These are phyloP conservation scores for Mallotus villosus DNA, from an alignment of 2,797 vertebrate species.

Conservation along the genomic window DNA sequence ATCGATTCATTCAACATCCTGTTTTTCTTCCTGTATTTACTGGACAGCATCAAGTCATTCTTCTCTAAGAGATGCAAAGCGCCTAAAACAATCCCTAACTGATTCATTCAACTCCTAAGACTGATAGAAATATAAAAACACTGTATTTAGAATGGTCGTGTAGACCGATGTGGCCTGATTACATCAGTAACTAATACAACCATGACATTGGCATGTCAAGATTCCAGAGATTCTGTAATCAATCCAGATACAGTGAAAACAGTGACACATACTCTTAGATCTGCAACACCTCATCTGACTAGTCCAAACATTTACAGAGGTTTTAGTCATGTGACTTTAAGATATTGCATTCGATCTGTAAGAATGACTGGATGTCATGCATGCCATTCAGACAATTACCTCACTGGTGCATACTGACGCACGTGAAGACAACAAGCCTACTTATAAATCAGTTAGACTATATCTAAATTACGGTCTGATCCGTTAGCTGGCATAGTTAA, in stretches of 20 bases:
- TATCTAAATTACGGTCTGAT: neutral
- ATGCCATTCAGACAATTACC: neutral
- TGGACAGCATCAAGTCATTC: constrained; percentile 62
- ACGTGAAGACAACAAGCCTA: too few relatives aligned
- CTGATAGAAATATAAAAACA: neutral
- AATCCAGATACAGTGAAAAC: neutral
- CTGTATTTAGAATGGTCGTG: too few relatives aligned
- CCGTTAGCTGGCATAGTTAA: neutral
- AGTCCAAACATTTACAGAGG: too few relatives aligned
- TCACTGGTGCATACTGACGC: neutral
- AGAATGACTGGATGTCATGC: neutral
- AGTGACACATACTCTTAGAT: too few relatives aligned
- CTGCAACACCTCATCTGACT: too few relatives aligned
- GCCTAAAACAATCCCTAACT: constrained; percentile 35
- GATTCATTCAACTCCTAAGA: constrained; percentile 3
- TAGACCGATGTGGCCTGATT: neutral
- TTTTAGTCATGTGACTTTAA: too few relatives aligned
- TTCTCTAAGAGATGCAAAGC: constrained; percentile 41
- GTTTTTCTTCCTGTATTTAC: constrained; percentile 74
- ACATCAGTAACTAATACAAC: too few relatives aligned
- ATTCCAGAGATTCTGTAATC: too few relatives aligned
- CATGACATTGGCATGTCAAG: neutral
- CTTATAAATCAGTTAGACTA: too few relatives aligned
- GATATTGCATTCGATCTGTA: too few relatives aligned
- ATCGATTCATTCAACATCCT: constrained; percentile 70